Evolutionary conservation across 1,140 invertebrate genomes (phyloP), one percentile per base, ranked within the genome.

Genomic region (Brachionus koreanus): DNA sequence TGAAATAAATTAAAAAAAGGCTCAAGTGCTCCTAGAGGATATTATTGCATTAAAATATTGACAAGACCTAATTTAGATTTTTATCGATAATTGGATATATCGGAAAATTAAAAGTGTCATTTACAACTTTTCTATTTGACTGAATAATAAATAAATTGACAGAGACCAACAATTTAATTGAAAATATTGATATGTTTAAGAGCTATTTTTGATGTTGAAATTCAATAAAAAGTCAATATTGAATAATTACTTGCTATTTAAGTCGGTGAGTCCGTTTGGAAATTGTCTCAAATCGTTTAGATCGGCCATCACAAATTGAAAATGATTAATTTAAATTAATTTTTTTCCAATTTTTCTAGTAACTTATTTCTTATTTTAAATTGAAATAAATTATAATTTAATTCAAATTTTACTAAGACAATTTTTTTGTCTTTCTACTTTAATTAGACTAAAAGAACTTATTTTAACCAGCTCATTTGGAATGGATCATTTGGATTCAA

Each of bases 261-360:
- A 37, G 19, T 69, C 65, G 16, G 35, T 12, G 5, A 74, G 43
- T 46, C 42, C 69, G 43, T 46, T 74, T 46, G 69, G 9, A 10
- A 46, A 5, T 74, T 74, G 69, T 46, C 42, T 74, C 19, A 43
- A 46, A 74, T 74, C 69, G 43, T 74, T 74, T 10, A 74, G 43
- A 74, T 74, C 69, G 23, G 39, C 43, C 69, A 74, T 74, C 19
- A 46, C 12, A 42, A 74, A 43, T 74, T 46, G 19, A 37, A 16
- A 19, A n/a, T 57, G 16, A 23, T 57, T 9, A 19, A 57, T 42
- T 39, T 39, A 5, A 39, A 42, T 13, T 13, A 57, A 19, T 23
- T 57, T 19, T 57, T 57, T 57, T n/a, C n/a, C 9, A 16, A 16
- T 57, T 57, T 25, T 57, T 57, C 9, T 57, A n/a, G n/a, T n/a